Base-by-base conservation (phyloP, 1,140 invertebrate species). In the Leptoteleia sp. region DNA sequence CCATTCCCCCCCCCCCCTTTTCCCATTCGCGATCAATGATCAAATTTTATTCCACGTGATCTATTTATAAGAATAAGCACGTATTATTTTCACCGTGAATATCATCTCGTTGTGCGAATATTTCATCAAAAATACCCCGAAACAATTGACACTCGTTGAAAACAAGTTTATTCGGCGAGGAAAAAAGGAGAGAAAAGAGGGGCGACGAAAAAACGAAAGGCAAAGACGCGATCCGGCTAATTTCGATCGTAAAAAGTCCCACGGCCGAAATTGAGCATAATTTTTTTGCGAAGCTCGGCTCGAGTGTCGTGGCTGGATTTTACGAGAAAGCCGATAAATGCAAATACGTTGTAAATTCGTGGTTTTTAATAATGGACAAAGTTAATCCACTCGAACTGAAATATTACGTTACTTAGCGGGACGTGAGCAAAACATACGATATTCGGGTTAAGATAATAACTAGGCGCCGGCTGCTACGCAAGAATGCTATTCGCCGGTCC, bases 371-470 rank as follows among this genome's bases (percentile, higher is more conserved):
- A 76, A 52, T 55, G 52, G 38, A 54, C 35, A 35, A 31, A 61
- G 52, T 68, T 55, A 76, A 76, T 68, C 55, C 62, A 62, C 35
- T 67, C 12, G 29, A 17, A 40, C 40, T 57, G 42, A 65, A 68
- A 79, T 70, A 79, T 79, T 62, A 40, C 71, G 61, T 61, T 75
- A 75, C 64, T 73, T 71, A 50, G 11, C 38, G 47, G 38, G 22
- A 76, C 17, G 52, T 42, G 16, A 76, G 43, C 78, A 81, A 79
- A 70, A 64, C 54, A 67, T 48, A 57, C 68, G 73, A 73, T 79
- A 81, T 84, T 87, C 80, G 82, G 75, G 68, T 81, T 57, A 78
- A 86, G 85, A 87, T 86, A 86, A 87, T 85, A 86, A 87, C 79
- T 85, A 82, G 84, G 83, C 84, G 83, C 82, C 84, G 81, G 59